Base-by-base conservation (phyloP, 2,888 invertebrate genomes). In the Parnassius apollo region DNA sequence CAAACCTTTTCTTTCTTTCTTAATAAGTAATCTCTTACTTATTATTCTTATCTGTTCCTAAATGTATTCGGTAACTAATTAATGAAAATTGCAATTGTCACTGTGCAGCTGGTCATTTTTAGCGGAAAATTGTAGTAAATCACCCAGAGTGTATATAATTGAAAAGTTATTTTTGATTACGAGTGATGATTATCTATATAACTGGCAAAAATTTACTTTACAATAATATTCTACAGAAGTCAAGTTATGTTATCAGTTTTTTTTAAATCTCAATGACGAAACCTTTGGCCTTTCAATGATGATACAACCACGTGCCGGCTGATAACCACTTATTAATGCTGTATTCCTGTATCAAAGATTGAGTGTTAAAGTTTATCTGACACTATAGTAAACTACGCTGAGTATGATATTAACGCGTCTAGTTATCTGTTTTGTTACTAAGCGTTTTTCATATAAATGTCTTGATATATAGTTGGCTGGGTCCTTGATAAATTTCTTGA, bases 301-400 rank as follows among this genome's bases (percentile, higher is more conserved):
- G 57, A 57, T 54, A 53, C 18, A 50, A 11, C 62, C 62, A 59
- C 66, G 69, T 69, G 67, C 66, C 68, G 64, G 42, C 42, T 18
- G 46, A 68, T 70, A 68, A 64, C 61, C 66, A 68, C 66, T 68
- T 69, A 66, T 56, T 68, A 56, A 65, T 59, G 45, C 48, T 46
- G 42, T 61, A 60, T 50, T 52, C 45, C 51, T 46, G 25, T 61
- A 60, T 50, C 55, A n/a, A 13, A 42, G 11, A 35, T 42, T 45
- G 55, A 57, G 42, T 61, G 62, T 50, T 49, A 63, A 57, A 61
- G 72, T 74, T 77, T 75, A 75, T 75, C 72, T 42, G 25, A 0
- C 22, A 58, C 65, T 68, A 69, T 78, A 77, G 76, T 78, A 77
- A 74, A 76, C 72, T 75, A 74, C 67, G 64, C 58, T 69, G 48